These are phyloP conservation scores for Galerucella pusilla DNA, from an alignment of 2,888 invertebrate genomes.

Conservation along the genomic window DNA sequence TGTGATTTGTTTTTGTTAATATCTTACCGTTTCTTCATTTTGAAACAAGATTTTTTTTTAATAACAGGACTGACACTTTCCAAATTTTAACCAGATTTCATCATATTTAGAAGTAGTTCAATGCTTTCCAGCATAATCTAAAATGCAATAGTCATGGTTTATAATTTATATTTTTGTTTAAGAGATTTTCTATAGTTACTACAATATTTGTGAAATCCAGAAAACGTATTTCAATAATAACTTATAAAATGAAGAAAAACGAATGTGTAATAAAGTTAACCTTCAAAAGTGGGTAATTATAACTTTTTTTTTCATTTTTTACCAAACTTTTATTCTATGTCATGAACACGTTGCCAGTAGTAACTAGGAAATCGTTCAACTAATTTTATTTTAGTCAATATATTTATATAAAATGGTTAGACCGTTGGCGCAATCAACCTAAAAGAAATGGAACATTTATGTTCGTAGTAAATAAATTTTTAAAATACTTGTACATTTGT, in stretches of 20 bases:
- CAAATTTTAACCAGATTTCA: not conserved
- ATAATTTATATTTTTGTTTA: slow-evolving; percentile 36
- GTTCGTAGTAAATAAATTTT: slow-evolving; percentile 8
- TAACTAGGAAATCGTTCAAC: slow-evolving; percentile 3
- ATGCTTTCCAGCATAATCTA: slow-evolving; percentile 11
- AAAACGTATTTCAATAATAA: not conserved
- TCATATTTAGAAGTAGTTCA: slow-evolving; percentile 10
- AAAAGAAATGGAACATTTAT: not conserved
- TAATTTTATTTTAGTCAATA: slow-evolving; percentile 10
- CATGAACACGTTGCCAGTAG: slow-evolving; percentile 11
- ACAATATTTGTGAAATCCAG: not conserved
- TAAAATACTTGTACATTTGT: slow-evolving; percentile 23
- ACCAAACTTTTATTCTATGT: not conserved
- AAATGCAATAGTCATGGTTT: slow-evolving; percentile 14
- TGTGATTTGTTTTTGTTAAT: too few relatives aligned
- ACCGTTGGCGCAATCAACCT: not conserved
- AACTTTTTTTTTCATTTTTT: not conserved
- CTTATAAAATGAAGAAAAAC: not conserved
- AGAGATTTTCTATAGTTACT: slow-evolving; percentile 14
- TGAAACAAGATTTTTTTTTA: not conserved
- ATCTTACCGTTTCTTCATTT: too few relatives aligned
- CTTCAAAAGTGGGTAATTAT: not conserved
- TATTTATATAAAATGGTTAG: not conserved
- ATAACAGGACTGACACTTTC: not conserved
- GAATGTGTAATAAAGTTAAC: too few relatives aligned